These are phyloP conservation scores for Larimichthys polyactis DNA, from an alignment of 2,113 vertebrate species.

Conservation along the genomic window DNA sequence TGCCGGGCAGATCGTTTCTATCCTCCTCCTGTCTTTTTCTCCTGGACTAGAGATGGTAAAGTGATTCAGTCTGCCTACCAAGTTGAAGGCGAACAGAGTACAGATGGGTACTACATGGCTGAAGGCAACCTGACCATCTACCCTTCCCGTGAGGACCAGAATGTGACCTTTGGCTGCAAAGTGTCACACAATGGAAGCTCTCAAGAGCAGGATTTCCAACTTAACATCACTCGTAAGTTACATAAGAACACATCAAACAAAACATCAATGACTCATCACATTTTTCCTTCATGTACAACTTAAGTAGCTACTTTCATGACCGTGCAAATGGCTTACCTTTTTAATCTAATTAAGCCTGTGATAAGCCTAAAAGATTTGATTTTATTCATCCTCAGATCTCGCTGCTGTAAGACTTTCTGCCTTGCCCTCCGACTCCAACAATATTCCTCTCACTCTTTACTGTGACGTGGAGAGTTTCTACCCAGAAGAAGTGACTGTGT, in stretches of 20 bases:
- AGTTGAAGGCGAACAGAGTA: conserved; percentile 55
- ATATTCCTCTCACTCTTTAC: conserved; percentile 77
- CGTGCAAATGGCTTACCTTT: no score
- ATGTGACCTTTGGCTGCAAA: conserved; percentile 78
- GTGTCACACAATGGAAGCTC: conserved; percentile 72
- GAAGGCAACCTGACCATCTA: conserved; percentile 72
- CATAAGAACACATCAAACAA: background rate
- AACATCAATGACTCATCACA: background rate
- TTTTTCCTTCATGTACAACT: background rate
- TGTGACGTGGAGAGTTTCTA: conserved; percentile 84
- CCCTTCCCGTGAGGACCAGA: conserved; percentile 75
- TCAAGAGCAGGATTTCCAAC: conserved; percentile 68
- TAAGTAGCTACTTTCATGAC: background rate
- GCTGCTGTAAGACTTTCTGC: conserved; percentile 74
- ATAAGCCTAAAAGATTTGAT: background rate
- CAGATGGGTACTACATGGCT: conserved; percentile 74
- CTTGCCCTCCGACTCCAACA: conserved; percentile 49
- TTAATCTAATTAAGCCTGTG: background rate
- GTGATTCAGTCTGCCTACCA: conserved; percentile 47
- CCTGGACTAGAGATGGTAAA: conserved; percentile 77
- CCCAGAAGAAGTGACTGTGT: conserved; percentile 78
- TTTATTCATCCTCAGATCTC: conserved; percentile 61
- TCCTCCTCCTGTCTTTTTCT: conserved; percentile 80
- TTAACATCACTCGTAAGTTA: conserved; percentile 80
- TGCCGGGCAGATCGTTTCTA: conserved; percentile 79